These are phyloP conservation scores for Synergus gifuensis DNA, from an alignment of 2,888 invertebrate species.

Conservation along the genomic window DNA sequence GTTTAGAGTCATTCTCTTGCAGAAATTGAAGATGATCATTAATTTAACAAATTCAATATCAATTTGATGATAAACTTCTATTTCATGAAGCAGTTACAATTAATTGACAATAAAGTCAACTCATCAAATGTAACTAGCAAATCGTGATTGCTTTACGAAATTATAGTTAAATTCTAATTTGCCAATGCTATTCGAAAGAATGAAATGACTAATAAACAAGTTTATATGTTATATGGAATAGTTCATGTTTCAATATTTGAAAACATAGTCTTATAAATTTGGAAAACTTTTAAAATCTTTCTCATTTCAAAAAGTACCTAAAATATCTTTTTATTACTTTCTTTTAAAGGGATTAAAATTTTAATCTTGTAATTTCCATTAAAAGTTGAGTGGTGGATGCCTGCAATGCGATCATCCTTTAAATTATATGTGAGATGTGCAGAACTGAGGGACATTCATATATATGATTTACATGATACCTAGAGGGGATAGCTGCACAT, in stretches of 20 bases:
- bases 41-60: not conserved
- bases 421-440: not conserved
- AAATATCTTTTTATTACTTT: too few species aligned
- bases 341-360: too few species aligned
- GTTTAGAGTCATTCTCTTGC: not conserved
- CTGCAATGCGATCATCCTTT: not conserved
- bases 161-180: too few species aligned
- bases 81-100: not conserved
- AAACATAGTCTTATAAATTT: too few species aligned
- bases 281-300: too few species aligned
- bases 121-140: not conserved
- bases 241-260: too few species aligned
- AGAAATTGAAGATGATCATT: not conserved
- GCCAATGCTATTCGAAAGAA: too few species aligned
- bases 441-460: not conserved
- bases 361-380: too few species aligned
- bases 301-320: too few species aligned
- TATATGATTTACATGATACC: not conserved
- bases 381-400: not conserved
- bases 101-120: not conserved
- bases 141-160: not conserved
- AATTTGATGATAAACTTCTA: not conserved
- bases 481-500: not conserved
- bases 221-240: too few species aligned
- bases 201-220: too few species aligned